phyloP scores from a whole-genome alignment of 2,888 invertebrate genomes.

The Ypsolopha sequella region DNA sequence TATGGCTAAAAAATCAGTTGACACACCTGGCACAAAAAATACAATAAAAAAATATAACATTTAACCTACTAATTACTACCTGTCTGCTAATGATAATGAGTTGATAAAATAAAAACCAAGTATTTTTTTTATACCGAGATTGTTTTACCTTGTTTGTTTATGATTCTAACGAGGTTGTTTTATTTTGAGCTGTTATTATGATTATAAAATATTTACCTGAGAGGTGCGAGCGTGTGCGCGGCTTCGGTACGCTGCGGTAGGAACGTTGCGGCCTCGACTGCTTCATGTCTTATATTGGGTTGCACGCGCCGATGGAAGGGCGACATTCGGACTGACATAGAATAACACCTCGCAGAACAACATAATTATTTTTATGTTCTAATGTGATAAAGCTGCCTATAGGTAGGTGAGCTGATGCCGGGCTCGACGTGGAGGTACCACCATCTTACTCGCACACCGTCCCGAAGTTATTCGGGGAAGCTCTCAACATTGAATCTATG shows the following conservation, averaged over 20 bases:
- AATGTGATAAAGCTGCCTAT: too few species aligned
- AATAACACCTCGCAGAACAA: conserved; percentile 11
- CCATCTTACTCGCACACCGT: too few species aligned
- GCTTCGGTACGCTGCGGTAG: not conserved
- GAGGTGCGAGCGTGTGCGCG: not conserved
- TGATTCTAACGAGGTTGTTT: not conserved
- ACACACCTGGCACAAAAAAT: too few species aligned
- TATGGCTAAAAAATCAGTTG: too few species aligned
- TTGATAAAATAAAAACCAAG: not conserved
- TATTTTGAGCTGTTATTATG: too few species aligned
- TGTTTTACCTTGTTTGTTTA: not conserved
- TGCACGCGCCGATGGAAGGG: conserved; percentile 32
- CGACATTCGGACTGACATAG: conserved; percentile 27
- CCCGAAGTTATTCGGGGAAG: too few species aligned
- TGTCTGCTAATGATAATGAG: too few species aligned
- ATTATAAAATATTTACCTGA: not conserved
- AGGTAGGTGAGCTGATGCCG: too few species aligned
- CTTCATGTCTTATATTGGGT: conserved; percentile 30
- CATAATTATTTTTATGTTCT: not conserved
- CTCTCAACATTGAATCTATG: too few species aligned
- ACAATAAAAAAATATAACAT: too few species aligned
- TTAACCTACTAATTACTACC: too few species aligned
- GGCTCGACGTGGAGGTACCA: too few species aligned
- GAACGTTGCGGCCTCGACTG: conserved; percentile 29
- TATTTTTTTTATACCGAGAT: not conserved